A percentile compares a stretch with the other conserved stretches of the same genome.
Evolutionary conservation across 2,113 vertebrate species (phyloP).

Genomic region (Macaca nemestrina): DNA sequence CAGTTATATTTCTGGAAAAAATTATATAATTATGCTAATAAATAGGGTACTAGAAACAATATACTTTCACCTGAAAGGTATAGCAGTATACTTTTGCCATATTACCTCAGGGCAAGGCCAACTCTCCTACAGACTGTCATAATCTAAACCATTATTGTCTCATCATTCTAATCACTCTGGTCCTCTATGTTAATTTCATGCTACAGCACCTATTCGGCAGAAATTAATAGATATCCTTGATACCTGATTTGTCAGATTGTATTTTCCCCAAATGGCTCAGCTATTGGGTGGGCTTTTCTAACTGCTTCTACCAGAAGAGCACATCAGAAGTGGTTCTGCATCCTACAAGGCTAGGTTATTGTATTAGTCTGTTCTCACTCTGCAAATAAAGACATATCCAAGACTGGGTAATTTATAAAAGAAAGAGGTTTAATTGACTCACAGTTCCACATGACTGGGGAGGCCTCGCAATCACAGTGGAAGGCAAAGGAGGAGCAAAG

Average conservation of each 20-base stretch:
- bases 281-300: neutral
- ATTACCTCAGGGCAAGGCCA: neutral
- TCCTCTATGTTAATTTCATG: neutral
- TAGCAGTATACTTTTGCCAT: neutral
- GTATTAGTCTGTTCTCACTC: neutral
- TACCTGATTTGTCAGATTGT: neutral
- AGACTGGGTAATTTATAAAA: no score
- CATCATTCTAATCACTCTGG: neutral
- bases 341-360: neutral
- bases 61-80: neutral
- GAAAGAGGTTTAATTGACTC: no score
- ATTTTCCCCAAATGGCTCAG: neutral
- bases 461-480: no score
- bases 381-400: no score
- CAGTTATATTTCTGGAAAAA: neutral
- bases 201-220: neutral
- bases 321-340: neutral
- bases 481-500: no score
- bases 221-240: neutral
- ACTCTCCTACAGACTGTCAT: neutral
- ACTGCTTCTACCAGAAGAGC: neutral
- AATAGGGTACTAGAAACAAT: neutral
- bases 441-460: no score
- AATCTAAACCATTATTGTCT: neutral
- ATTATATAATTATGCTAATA: neutral